A percentile compares a stretch with the other conserved stretches of the same genome.
Evolutionary conservation across 37 sponge, comb jelly and placozoan species (phyloP).

Genomic region (Diacarnus erythraeanus): DNA sequence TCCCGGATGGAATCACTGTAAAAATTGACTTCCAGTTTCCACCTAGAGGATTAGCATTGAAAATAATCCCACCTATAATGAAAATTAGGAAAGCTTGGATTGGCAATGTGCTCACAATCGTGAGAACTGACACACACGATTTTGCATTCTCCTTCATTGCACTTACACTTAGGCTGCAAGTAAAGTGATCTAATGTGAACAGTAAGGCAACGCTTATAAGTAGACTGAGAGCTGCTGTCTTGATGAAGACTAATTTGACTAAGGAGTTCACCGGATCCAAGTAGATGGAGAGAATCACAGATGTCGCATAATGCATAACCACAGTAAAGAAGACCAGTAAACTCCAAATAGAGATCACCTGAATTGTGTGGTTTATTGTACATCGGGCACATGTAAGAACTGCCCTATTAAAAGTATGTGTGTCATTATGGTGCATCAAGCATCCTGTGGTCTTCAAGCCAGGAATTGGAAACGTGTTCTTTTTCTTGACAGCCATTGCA

Average conservation of each 20-base stretch:
- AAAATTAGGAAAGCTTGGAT: constrained; percentile 39
- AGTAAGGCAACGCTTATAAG: constrained; percentile 36
- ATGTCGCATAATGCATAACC: constrained; percentile 25
- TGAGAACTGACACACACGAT: neutral
- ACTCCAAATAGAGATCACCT: constrained; percentile 41
- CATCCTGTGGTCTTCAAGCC: constrained; percentile 2
- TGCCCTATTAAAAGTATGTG: neutral
- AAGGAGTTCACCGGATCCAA: constrained; percentile 30
- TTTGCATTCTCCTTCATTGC: constrained; percentile 9
- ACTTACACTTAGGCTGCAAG: neutral
- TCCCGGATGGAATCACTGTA: constrained; percentile 30
- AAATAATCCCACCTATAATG: constrained; percentile 47
- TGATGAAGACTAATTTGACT: constrained; percentile 45
- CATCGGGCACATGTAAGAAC: neutral
- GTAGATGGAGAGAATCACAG: constrained; percentile 47
- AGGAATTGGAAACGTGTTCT: constrained; percentile 49
- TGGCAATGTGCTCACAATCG: constrained; percentile 22
- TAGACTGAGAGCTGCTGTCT: constrained; percentile 35
- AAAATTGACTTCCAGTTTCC: constrained; percentile 31
- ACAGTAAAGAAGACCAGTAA: constrained; percentile 41
- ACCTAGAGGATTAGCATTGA: neutral
- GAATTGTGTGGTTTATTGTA: constrained; percentile 14
- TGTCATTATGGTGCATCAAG: neutral
- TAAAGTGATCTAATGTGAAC: constrained; percentile 18
- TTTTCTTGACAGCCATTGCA: constrained; percentile 37